A percentile compares a stretch with the other conserved stretches of the same genome.
These are phyloP conservation scores for Echiichthys vipera DNA, from an alignment of 2,797 vertebrate genomes.

Conservation along the genomic window DNA sequence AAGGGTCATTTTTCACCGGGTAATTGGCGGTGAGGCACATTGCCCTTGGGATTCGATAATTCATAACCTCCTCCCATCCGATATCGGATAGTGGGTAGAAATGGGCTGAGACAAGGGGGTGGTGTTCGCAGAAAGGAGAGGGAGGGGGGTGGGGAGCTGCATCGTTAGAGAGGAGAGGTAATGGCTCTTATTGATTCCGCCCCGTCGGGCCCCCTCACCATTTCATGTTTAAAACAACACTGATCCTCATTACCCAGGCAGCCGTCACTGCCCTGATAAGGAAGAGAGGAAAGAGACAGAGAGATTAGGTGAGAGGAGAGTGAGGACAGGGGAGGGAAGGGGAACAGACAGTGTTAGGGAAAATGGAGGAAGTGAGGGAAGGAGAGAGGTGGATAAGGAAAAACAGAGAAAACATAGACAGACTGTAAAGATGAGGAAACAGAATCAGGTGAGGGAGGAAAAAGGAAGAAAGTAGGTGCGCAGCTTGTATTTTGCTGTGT, in stretches of 20 bases:
- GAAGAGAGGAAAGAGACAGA: constrained; percentile 50
- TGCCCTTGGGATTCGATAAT: constrained; percentile 87
- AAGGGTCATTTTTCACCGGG: constrained; percentile 82
- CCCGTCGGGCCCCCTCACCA: constrained; percentile 77
- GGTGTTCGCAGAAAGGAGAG: constrained; percentile 45
- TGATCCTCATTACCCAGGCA: constrained; percentile 86
- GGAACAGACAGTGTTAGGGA: not conserved
- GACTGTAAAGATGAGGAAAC: constrained; percentile 18
- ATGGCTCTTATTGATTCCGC: constrained; percentile 87
- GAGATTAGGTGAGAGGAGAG: constrained; percentile 36
- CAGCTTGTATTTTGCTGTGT: constrained; percentile 63
- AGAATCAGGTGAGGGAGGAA: constrained; percentile 26
- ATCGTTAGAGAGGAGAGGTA: constrained; percentile 86
- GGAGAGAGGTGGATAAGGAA: not conserved
- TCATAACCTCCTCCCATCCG: constrained; percentile 86
- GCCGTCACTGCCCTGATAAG: constrained; percentile 70
- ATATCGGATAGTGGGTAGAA: constrained; percentile 83
- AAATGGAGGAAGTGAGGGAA: not conserved
- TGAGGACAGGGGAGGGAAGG: constrained; percentile 17
- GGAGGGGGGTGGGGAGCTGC: constrained; percentile 57
- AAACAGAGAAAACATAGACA: constrained; percentile 2
- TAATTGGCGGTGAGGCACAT: constrained; percentile 83
- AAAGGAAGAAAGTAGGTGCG: constrained; percentile 38
- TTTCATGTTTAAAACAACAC: constrained; percentile 91
- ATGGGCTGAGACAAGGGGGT: constrained; percentile 79